A percentile compares a stretch with the other conserved stretches of the same genome.
phyloP scores from a whole-genome alignment of 2,888 invertebrate species.

The Drosophila seclusa region DNA sequence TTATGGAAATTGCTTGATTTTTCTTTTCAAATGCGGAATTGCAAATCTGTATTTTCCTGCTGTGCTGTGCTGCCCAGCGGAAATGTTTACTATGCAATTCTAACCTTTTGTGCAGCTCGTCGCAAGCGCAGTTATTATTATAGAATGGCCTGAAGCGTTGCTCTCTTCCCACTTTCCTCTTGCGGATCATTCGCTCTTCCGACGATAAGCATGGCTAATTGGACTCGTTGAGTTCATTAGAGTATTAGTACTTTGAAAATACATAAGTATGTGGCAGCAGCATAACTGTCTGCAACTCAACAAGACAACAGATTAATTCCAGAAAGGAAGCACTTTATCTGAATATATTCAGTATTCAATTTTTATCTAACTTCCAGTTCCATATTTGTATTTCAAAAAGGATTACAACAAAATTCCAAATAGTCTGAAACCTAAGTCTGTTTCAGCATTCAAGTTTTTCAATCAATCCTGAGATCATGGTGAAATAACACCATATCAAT shows the following conservation, averaged over 20 bases:
- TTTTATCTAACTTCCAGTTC: background rate
- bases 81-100: conserved; percentile 45
- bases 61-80: conserved; percentile 45
- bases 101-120: conserved; percentile 33
- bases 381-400: background rate
- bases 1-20: conserved; percentile 50
- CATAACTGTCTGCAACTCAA: background rate
- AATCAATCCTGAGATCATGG: background rate
- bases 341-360: background rate
- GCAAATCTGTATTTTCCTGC: conserved; percentile 37
- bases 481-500: background rate
- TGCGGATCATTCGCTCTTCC: background rate
- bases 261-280: background rate
- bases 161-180: background rate
- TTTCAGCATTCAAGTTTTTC: background rate
- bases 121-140: conserved; percentile 16
- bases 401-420: background rate
- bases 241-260: background rate
- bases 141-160: background rate
- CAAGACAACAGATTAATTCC: background rate
- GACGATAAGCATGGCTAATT: background rate
- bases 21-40: conserved; percentile 45
- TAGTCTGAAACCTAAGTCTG: background rate
- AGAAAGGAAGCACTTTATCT: background rate
- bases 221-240: background rate